Evolutionary conservation across 2,113 vertebrate species (phyloP).

Genomic region (Xerus inauris): DNA sequence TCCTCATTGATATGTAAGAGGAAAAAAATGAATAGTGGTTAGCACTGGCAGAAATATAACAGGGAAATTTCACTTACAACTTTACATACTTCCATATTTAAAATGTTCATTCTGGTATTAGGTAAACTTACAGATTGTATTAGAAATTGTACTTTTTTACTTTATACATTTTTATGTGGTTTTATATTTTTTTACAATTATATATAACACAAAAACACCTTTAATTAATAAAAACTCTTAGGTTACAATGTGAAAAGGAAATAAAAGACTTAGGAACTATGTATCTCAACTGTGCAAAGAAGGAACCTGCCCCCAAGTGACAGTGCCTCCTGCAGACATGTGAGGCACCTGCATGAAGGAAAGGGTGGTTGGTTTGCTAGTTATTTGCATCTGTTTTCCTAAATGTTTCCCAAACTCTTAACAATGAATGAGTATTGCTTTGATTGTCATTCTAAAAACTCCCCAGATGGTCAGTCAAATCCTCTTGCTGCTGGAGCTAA

Average conservation of each 20-base stretch:
- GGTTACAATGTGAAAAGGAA: not conserved
- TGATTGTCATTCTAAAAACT: not conserved
- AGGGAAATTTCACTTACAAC: not conserved
- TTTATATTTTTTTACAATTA: not conserved
- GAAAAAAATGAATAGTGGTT: not conserved
- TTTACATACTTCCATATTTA: not conserved
- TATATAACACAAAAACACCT: not conserved
- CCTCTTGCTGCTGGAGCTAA: not conserved
- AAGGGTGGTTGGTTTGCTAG: accelerated
- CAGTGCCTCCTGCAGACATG: not conserved
- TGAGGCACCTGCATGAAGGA: accelerated
- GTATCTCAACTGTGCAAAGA: not conserved
- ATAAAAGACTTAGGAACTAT: not conserved
- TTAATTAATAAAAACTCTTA: not conserved
- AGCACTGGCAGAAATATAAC: not conserved
- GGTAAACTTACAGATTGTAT: too few relatives aligned
- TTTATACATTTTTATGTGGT: not conserved
- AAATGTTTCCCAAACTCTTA: not conserved
- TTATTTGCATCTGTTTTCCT: not conserved
- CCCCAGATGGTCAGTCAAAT: not conserved
- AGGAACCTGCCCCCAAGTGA: not conserved
- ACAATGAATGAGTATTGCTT: not conserved
- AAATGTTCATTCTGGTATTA: not conserved
- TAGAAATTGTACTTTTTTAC: not conserved
- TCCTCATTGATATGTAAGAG: not conserved